These are phyloP conservation scores for Azemiops feae DNA, from an alignment of 2,113 vertebrate species.

Conservation along the genomic window DNA sequence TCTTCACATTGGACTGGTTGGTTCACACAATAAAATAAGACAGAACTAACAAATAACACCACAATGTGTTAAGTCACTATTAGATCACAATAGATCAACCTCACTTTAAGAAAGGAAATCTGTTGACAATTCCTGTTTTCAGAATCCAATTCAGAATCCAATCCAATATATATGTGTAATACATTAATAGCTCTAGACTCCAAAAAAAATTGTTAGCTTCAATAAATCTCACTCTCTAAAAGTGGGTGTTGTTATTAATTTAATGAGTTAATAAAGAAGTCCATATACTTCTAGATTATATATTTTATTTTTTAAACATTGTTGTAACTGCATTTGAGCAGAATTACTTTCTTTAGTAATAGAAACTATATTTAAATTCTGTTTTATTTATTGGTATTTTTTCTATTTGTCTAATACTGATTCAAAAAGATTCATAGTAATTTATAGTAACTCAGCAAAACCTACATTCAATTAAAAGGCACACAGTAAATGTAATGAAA, in stretches of 20 bases:
- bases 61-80: no score
- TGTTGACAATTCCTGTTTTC: not conserved
- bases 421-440: not conserved
- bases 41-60: not conserved
- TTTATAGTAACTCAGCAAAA: not conserved
- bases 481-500: not conserved
- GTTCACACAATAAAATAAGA: not conserved
- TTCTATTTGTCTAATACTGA: not conserved
- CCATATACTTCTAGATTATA: not conserved
- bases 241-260: not conserved
- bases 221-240: no score
- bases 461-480: not conserved
- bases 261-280: not conserved
- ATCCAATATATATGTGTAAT: no score
- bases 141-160: not conserved
- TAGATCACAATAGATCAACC: not conserved
- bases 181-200: no score
- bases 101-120: not conserved
- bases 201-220: no score
- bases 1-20: not conserved
- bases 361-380: not conserved
- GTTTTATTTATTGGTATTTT: not conserved
- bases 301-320: not conserved
- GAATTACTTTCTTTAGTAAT: not conserved
- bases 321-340: not conserved